These are phyloP conservation scores for Drosophila novamexicana DNA, from an alignment of 1,140 invertebrate species.

Conservation along the genomic window DNA sequence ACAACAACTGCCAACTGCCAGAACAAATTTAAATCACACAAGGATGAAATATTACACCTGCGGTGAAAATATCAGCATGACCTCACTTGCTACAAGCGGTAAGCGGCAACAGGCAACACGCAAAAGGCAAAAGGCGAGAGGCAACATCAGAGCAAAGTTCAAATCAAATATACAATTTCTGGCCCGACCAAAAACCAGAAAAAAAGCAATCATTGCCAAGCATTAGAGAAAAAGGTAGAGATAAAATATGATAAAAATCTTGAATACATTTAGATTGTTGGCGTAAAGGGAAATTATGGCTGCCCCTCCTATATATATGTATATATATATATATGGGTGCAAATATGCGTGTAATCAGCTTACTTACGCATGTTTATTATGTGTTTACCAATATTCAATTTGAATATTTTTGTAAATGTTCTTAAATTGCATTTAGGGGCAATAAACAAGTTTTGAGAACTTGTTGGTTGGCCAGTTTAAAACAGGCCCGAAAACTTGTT, in stretches of 20 bases:
- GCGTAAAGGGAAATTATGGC: slow-evolving; percentile 42
- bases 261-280: slow-evolving; percentile 62
- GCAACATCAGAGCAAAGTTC: slow-evolving; percentile 15
- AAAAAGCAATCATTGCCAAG: slow-evolving; percentile 70
- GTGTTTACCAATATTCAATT: slow-evolving; percentile 59
- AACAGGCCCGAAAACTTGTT: slow-evolving; percentile 22
- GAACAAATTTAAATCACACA: slow-evolving; percentile 66
- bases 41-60: slow-evolving; percentile 76
- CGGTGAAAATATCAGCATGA: slow-evolving; percentile 69
- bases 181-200: slow-evolving; percentile 42
- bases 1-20: slow-evolving; percentile 44
- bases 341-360: slow-evolving; percentile 82
- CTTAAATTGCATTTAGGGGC: slow-evolving; percentile 36
- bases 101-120: not conserved
- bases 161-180: slow-evolving; percentile 66
- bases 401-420: slow-evolving; percentile 27
- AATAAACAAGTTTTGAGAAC: slow-evolving; percentile 34
- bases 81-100: slow-evolving; percentile 47
- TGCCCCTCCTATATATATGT: slow-evolving; percentile 41
- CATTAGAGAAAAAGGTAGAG: slow-evolving; percentile 27
- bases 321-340: slow-evolving; percentile 32
- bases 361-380: slow-evolving; percentile 78
- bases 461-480: slow-evolving; percentile 14
- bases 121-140: slow-evolving; percentile 7
- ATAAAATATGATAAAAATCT: slow-evolving; percentile 72